Evolutionary conservation across 2,888 invertebrate genomes (phyloP).

Genomic region (Phyllotreta cruciferae): DNA sequence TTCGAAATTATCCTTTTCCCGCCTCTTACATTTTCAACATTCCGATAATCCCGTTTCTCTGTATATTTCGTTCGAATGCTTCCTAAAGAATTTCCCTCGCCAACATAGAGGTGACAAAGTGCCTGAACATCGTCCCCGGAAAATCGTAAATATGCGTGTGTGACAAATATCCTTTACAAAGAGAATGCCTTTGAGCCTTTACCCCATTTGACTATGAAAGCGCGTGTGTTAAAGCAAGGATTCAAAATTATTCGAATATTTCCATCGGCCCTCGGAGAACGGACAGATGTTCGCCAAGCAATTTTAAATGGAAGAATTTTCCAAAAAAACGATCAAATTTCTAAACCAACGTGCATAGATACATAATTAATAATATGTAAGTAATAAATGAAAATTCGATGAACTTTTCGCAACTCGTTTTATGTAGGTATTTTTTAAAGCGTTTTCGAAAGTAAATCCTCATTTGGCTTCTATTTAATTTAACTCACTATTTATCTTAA

Average conservation of each 20-base stretch:
- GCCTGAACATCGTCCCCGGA: conserved; percentile 33
- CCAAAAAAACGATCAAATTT: conserved; percentile 3
- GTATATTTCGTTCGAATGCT: conserved; percentile 17
- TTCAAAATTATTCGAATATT: conserved; percentile 30
- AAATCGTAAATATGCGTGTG: conserved; percentile 47
- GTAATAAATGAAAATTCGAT: no score
- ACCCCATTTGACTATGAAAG: conserved; percentile 28
- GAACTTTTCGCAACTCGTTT: no score
- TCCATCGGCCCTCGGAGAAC: conserved; percentile 10
- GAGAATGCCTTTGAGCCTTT: conserved; percentile 38
- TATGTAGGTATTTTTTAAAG: no score
- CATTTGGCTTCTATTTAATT: no score
- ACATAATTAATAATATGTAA: no score
- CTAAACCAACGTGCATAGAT: conserved; percentile 11
- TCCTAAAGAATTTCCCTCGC: conserved; percentile 20
- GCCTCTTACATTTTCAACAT: conserved; percentile 10
- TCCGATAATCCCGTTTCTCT: conserved; percentile 20
- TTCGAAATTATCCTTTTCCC: not conserved
- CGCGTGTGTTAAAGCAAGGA: conserved; percentile 24
- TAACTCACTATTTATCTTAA: no score
- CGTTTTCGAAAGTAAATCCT: no score
- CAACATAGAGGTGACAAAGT: conserved; percentile 40
- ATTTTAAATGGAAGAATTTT: no score
- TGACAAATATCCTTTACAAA: conserved; percentile 46
- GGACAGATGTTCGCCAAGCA: not conserved